phyloP scores from a whole-genome alignment of 2,113 vertebrate genomes.

The Pseudopipra pipra region DNA sequence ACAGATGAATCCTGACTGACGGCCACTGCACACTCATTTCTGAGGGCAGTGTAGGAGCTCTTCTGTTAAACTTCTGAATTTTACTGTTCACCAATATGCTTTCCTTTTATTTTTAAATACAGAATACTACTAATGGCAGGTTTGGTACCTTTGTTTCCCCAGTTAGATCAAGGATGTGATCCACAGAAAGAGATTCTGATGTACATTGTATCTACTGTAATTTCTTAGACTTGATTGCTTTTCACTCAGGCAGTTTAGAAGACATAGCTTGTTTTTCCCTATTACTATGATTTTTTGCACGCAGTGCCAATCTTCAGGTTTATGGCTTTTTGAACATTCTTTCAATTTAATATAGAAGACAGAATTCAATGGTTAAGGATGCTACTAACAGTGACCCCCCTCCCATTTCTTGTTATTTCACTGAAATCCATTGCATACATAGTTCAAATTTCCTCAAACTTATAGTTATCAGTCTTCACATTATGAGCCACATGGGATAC shows the following conservation, averaged over 20 bases:
- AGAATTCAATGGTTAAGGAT: constrained; percentile 58
- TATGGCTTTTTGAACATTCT: constrained; percentile 81
- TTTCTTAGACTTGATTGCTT: constrained; percentile 70
- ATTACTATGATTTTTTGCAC: constrained; percentile 60
- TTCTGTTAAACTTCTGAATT: constrained; percentile 19
- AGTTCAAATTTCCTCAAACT: constrained; percentile 11
- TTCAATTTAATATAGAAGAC: constrained; percentile 67
- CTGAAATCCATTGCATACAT: constrained; percentile 41
- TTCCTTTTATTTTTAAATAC: constrained; percentile 51
- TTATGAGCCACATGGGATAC: constrained; percentile 29
- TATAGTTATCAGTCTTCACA: constrained; percentile 3
- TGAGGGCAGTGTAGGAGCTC: constrained; percentile 75
- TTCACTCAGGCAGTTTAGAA: constrained; percentile 79
- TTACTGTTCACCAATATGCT: constrained; percentile 51
- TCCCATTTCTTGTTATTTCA: constrained; percentile 45
- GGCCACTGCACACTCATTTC: constrained; percentile 84
- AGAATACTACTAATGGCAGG: constrained; percentile 80
- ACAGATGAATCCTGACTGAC: constrained; percentile 83
- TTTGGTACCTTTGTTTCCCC: constrained; percentile 71
- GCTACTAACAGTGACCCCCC: constrained; percentile 25
- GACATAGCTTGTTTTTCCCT: constrained; percentile 66
- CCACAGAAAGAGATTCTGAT: constrained; percentile 69
- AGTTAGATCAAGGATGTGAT: constrained; percentile 69
- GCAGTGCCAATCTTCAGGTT: constrained; percentile 77
- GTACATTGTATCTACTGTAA: constrained; percentile 57